phyloP scores from a whole-genome alignment of 2,113 vertebrate genomes.

The Orcinus orca region DNA sequence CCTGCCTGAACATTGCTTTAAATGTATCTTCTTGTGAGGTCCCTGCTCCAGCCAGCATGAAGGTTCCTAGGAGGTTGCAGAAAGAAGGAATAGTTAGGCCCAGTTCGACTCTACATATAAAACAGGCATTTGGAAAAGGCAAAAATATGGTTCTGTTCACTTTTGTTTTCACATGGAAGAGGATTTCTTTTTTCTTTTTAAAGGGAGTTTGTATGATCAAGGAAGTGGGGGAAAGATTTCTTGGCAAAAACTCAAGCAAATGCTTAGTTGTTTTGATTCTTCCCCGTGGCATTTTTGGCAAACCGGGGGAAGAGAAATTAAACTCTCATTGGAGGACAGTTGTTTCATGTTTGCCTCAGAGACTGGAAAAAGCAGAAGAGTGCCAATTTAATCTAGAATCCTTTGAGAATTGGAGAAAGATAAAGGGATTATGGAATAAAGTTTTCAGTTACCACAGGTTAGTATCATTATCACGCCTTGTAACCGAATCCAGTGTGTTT shows the following conservation, averaged over 20 bases:
- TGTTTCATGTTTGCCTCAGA: conserved; percentile 74
- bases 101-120: conserved; percentile 19
- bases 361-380: conserved; percentile 71
- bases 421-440: conserved; percentile 28
- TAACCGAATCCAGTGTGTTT: neutral
- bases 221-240: conserved; percentile 63
- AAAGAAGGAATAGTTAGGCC: conserved; percentile 4
- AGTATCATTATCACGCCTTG: neutral
- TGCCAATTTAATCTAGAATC: conserved; percentile 63
- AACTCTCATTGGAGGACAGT: conserved; percentile 78
- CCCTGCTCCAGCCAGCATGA: neutral
- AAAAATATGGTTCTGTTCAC: conserved; percentile 62
- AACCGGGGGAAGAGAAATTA: conserved; percentile 72
- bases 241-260: conserved; percentile 79
- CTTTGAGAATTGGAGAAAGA: conserved; percentile 45
- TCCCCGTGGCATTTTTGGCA: conserved; percentile 80
- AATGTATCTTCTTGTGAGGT: conserved; percentile 62
- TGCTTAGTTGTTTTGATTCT: conserved; percentile 79
- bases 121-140: conserved; percentile 63
- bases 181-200: conserved; percentile 58
- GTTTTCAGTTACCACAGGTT: conserved; percentile 14
- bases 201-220: conserved; percentile 61
- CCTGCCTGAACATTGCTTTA: conserved; percentile 55
- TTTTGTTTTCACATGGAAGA: conserved; percentile 67
- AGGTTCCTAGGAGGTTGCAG: neutral